A percentile compares a stretch with the other conserved stretches of the same genome.
Evolutionary conservation across 2,113 vertebrate genomes (phyloP).

Genomic region (Oreochromis niloticus): DNA sequence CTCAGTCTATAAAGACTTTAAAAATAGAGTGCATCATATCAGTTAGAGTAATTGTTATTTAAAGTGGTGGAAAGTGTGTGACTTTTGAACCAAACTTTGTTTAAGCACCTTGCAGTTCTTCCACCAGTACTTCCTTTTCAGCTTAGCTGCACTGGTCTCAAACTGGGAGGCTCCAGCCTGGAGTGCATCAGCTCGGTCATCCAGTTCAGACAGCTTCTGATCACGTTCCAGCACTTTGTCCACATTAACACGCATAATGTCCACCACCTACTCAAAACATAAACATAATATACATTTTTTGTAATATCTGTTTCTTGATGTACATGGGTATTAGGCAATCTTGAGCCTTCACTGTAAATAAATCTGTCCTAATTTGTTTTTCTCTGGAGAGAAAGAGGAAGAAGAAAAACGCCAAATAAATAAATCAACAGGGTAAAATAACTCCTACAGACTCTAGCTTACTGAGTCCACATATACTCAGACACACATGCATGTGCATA

Average conservation of each 20-base stretch:
- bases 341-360: neutral
- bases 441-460: neutral
- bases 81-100: neutral
- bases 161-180: constrained; percentile 95
- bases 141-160: constrained; percentile 90
- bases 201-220: constrained; percentile 84
- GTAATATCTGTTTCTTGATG: neutral
- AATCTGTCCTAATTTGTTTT: neutral
- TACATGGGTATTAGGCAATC: neutral
- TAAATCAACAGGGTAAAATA: neutral
- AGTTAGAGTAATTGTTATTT: neutral
- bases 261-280: constrained; percentile 80
- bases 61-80: neutral
- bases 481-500: neutral
- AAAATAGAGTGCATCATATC: neutral
- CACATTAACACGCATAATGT: constrained; percentile 96
- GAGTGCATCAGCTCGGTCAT: constrained; percentile 90
- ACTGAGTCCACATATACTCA: neutral
- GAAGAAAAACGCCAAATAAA: neutral
- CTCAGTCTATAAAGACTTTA: neutral
- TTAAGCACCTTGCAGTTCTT: constrained; percentile 83
- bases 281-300: neutral
- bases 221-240: constrained; percentile 94
- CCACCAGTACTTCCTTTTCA: constrained; percentile 89
- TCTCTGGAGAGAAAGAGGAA: neutral